Evolutionary conservation across 1,140 invertebrate genomes (phyloP), one percentile per base, ranked within the genome.

Genomic region (Trichogramma pretiosum): DNA sequence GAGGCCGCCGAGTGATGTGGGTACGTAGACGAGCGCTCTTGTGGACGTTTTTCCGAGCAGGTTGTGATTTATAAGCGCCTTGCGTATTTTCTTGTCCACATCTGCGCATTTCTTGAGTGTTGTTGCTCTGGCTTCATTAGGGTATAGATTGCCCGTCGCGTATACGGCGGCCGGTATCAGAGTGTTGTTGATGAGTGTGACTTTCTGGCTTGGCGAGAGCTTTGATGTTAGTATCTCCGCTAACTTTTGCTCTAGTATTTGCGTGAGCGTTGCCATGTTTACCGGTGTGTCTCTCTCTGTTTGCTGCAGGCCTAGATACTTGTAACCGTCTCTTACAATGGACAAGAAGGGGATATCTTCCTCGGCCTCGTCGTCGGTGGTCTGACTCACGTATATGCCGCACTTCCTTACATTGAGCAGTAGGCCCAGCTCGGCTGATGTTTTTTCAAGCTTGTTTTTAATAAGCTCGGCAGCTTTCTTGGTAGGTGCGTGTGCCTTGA

Each of bases 401-500:
- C 26, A 30, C 26, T 30, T 30, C 7, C n/a, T 30, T 7, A 30
- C n/a, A 13, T 30, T 30, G 7, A 30, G 7, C n/a, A 13, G 13
- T 13, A 30, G 13, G 13, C 26, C 26, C n/a, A 30, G 7, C n/a
- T 30, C 26, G 7, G 7, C n/a, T 7, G 26, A 7, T 30, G 13
- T 7, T 34, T 39, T 30, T 17, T 53, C 42, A 10, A 59, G 21
- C 10, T 11, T 18, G 2, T 52, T 24, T 1, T 50, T 46, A 2
- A 57, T 48, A 1, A 30, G 32, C 7, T 33, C 18, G 3, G 38
- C 32, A 19, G 46, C 37, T 11, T 46, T 28, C 36, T 52, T 17
- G 8, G 46, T 42, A 22, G 30, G 26, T 13, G 46, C 40, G 30
- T 58, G 56, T 34, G 37, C 45, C 26, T 60, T 60, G 11, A 58